Base-by-base conservation (phyloP, 1,140 invertebrate species). In the Drosophila mojavensis region DNA sequence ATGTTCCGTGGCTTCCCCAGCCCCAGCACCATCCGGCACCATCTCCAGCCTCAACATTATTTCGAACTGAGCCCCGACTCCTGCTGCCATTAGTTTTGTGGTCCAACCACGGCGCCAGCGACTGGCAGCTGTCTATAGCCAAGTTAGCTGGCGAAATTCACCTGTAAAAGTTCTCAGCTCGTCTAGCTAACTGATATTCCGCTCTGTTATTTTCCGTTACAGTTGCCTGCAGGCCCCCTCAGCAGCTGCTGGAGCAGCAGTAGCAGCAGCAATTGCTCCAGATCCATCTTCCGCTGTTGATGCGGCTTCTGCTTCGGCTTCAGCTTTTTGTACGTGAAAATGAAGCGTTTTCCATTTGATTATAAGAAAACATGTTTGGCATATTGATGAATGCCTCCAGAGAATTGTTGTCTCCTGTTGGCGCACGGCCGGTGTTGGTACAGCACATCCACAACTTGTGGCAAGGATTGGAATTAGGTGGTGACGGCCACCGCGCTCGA, bases 341-440 rank as follows among this genome's bases (percentile, higher is more conserved):
- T 86, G 83, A 88, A 88, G 79, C 79, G 82, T 88, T 86, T 86
- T 86, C 83, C 83, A 78, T 86, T 86, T 86, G 83, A 86, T 88
- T 83, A 86, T 86, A 88, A 86, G 76, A 82, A 88, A 88, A 88
- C 83, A 88, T 88, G 83, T 88, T 88, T 83, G 83, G 83, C 83
- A 88, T 88, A 88, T 88, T 88, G 83, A 88, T 88, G 83, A 88
- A 88, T 83, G 83, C 80, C 83, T 88, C 83, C 50, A 75, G 83
- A 86, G 82, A 62, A 75, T 88, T 88, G 79, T 73, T 71, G 65
- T 75, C 50, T 68, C 36, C 24, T 59, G 20, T 11, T 11, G 36
- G 11, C 11, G 26, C 62, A n/a, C 50, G 9, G 41, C 2, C 10
- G n/a, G 17, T 62, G 39, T 58, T 77, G 66, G 20, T 24, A 24